These are phyloP conservation scores for Pteronotus mesoamericanus DNA, from an alignment of 2,797 vertebrate species.

Conservation along the genomic window DNA sequence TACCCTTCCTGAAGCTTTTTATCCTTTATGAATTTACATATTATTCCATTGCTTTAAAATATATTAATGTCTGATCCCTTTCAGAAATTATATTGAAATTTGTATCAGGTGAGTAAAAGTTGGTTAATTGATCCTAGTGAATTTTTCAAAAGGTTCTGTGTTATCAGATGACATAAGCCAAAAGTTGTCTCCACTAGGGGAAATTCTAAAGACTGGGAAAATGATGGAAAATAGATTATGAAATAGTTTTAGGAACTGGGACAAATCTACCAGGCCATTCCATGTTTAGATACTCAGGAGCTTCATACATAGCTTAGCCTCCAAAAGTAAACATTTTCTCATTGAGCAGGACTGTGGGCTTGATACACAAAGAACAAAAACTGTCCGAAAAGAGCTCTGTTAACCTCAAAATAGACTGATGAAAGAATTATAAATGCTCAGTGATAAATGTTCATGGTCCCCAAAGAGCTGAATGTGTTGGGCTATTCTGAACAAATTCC, in stretches of 20 bases:
- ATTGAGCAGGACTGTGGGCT: neutral
- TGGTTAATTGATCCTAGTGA: neutral
- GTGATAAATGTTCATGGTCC: constrained; percentile 58
- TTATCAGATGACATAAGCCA: neutral
- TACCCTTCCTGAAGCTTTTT: neutral
- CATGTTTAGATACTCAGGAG: neutral
- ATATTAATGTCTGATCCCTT: neutral
- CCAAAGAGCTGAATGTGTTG: constrained; percentile 39
- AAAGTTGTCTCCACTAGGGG: neutral
- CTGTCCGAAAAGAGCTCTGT: neutral
- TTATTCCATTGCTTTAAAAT: neutral
- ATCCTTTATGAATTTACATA: neutral
- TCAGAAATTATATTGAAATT: neutral
- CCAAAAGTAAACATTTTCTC: neutral
- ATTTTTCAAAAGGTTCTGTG: neutral
- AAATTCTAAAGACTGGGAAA: neutral
- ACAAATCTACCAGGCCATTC: neutral
- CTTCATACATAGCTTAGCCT: neutral
- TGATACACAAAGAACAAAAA: neutral
- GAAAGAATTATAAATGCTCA: constrained; percentile 62
- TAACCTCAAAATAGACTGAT: constrained; percentile 34
- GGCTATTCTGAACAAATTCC: constrained; percentile 60
- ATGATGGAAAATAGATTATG: neutral
- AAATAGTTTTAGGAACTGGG: neutral
- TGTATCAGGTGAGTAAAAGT: neutral